Conservation (phyloP, 1,140 invertebrate genomes). For the Bombus sibiricus region DNA sequence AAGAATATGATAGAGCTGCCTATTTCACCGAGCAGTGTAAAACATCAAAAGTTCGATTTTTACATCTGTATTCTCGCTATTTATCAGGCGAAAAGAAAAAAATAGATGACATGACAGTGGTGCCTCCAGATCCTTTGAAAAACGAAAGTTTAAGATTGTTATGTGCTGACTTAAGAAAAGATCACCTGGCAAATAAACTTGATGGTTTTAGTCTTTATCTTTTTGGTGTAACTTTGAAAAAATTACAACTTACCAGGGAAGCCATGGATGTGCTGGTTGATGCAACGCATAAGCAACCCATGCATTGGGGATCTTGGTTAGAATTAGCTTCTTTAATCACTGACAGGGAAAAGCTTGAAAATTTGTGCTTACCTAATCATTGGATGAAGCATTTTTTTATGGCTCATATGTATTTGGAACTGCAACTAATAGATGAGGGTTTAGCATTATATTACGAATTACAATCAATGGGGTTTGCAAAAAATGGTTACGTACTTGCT, state of each 20-base stretch:
- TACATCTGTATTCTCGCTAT: slow-evolving; percentile 93
- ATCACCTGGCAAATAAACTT: slow-evolving; percentile 85
- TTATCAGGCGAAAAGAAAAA: slow-evolving; percentile 95
- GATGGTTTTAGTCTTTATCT: slow-evolving; percentile 96
- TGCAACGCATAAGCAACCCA: slow-evolving; percentile 89
- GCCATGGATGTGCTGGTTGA: slow-evolving; percentile 91
- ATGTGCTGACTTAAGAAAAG: slow-evolving; percentile 83
- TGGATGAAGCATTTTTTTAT: slow-evolving; percentile 98
- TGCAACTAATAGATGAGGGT: slow-evolving; percentile 95
- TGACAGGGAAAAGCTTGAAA: slow-evolving; percentile 88
- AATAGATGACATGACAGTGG: slow-evolving; percentile 91
- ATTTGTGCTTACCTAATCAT: slow-evolving; percentile 90
- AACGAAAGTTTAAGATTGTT: slow-evolving; percentile 84
- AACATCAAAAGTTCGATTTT: slow-evolving; percentile 88
- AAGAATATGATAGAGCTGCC: slow-evolving; percentile 95
- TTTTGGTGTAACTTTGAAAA: slow-evolving; percentile 95
- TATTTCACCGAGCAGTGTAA: slow-evolving; percentile 90
- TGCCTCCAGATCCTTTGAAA: slow-evolving; percentile 86
- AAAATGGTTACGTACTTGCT: slow-evolving; percentile 94
- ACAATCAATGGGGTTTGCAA: slow-evolving; percentile 90
- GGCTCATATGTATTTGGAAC: slow-evolving; percentile 94
- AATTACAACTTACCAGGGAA: slow-evolving; percentile 89
- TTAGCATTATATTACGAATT: slow-evolving; percentile 91
- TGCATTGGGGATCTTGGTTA: slow-evolving; percentile 96
- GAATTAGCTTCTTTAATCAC: slow-evolving; percentile 94